Base-by-base conservation (phyloP, 1,140 invertebrate species). In the Andrena cerasifolii region DNA sequence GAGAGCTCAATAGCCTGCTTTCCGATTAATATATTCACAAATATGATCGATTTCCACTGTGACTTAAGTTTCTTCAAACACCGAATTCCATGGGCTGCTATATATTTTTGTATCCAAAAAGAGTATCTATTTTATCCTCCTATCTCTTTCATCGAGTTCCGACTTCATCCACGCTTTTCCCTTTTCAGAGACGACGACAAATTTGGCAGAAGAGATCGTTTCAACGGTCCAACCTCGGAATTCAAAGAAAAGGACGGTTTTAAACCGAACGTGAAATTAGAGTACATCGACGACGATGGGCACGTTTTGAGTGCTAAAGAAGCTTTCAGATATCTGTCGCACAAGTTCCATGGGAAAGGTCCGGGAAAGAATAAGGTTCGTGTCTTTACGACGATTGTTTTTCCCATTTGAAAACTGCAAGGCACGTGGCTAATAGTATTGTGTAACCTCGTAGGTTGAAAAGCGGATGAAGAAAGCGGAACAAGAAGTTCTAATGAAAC, bases 291-390 rank as follows among this genome's bases (percentile, higher is more conserved):
- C 93, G 98, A 99, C 89, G 96, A 97, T 90, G 99, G 99, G 3
- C 94, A 96, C 65, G 94, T 97, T 68, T 94, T 99, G 66, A 97
- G 96, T 85, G 95, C 96, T 33, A 99, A 99, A 92, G 99, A 99
- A 94, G 99, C 99, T 21, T 99, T 99, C 92, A 94, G 96, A 84
- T 97, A 98, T 93, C 93, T 99, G 18, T 98, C 97, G 21, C 98
- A 99, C 90, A 99, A 99, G 92, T 99, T 99, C 92, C 99, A 99
- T 93, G 99, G 99, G 26, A 99, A 99, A 94, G 98, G 98, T 21
- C 98, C 98, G 10, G 99, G 99, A 58, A 99, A 99, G 91, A 99
- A 99, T 93, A 99, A 99, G 93, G 95, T 96, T 51, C 12, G 12
- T 7, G 16, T n/a, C 47, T 36, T 36, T 65, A 28, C 49, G 8